phyloP scores from a whole-genome alignment of 1,140 invertebrate genomes.

The Sogatella furcifera region DNA sequence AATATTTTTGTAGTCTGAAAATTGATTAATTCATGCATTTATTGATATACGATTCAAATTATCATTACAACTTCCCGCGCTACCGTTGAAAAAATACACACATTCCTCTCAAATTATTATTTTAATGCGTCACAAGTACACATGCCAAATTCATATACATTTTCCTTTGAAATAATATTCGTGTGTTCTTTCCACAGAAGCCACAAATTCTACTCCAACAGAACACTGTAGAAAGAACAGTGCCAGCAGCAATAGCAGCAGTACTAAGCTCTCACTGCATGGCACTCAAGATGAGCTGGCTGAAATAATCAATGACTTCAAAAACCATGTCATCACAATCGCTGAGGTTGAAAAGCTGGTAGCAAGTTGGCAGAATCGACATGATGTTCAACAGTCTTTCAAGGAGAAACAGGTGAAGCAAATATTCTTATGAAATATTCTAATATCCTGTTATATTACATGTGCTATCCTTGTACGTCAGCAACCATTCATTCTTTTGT shows the following conservation, averaged over 20 bases:
- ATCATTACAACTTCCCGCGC: too few species aligned
- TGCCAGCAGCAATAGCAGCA: slow-evolving; percentile 16
- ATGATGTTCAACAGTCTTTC: slow-evolving; percentile 74
- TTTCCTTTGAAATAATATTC: too few species aligned
- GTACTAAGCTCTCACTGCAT: slow-evolving; percentile 6
- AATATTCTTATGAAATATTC: too few species aligned
- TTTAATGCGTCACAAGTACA: too few species aligned
- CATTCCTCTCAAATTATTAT: background rate
- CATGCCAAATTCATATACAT: too few species aligned
- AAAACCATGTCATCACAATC: slow-evolving; percentile 77
- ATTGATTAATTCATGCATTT: too few species aligned
- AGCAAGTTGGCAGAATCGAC: slow-evolving; percentile 71
- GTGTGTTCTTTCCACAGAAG: slow-evolving; percentile 2
- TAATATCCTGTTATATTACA: too few species aligned
- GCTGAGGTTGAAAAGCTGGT: slow-evolving; percentile 73
- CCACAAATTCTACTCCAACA: background rate
- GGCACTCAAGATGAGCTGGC: slow-evolving; percentile 61
- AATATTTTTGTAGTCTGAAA: too few species aligned
- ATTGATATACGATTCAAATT: too few species aligned
- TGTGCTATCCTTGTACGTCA: too few species aligned
- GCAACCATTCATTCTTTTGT: too few species aligned
- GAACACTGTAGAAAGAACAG: slow-evolving; percentile 15
- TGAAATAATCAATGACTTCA: slow-evolving; percentile 81
- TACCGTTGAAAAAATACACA: too few species aligned
- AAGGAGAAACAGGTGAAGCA: slow-evolving; percentile 56